phyloP scores from a whole-genome alignment of 1,140 invertebrate genomes.

The Diachasmimorpha longicaudata region DNA sequence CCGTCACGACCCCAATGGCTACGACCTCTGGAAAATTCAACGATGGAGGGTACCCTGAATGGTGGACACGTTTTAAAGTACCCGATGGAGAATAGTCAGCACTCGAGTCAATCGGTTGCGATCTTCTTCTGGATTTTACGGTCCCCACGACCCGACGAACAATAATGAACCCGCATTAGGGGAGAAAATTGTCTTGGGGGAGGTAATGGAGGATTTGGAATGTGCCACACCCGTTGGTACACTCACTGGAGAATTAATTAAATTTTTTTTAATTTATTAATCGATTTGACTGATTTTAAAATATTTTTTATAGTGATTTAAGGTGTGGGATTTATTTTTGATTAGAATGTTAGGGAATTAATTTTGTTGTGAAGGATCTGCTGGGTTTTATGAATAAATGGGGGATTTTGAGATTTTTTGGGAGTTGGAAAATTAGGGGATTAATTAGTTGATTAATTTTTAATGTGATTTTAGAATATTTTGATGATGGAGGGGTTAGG shows the following conservation, averaged over 20 bases:
- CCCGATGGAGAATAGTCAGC: background rate
- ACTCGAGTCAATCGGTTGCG: slow-evolving; percentile 26
- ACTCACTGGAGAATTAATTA: background rate
- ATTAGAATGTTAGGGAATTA: too few species aligned
- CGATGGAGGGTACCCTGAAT: background rate
- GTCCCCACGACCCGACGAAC: slow-evolving; percentile 44
- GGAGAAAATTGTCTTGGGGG: slow-evolving; percentile 17
- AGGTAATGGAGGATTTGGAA: slow-evolving; percentile 30
- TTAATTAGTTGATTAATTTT: too few species aligned
- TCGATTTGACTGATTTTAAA: too few species aligned
- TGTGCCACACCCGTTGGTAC: background rate
- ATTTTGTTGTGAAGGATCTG: too few species aligned
- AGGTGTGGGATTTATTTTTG: too few species aligned
- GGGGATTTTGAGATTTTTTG: too few species aligned
- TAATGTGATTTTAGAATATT: too few species aligned
- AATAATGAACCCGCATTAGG: slow-evolving; percentile 58
- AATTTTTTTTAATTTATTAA: too few species aligned
- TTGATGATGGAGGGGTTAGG: too few species aligned
- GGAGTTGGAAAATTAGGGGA: too few species aligned
- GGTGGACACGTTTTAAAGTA: background rate
- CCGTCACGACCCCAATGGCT: background rate
- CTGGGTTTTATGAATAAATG: too few species aligned
- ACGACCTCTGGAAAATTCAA: background rate
- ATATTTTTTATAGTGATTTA: too few species aligned
- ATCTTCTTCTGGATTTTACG: slow-evolving; percentile 6